These are phyloP conservation scores for Bellardia pandia DNA, from an alignment of 2,888 invertebrate species.

Conservation along the genomic window DNA sequence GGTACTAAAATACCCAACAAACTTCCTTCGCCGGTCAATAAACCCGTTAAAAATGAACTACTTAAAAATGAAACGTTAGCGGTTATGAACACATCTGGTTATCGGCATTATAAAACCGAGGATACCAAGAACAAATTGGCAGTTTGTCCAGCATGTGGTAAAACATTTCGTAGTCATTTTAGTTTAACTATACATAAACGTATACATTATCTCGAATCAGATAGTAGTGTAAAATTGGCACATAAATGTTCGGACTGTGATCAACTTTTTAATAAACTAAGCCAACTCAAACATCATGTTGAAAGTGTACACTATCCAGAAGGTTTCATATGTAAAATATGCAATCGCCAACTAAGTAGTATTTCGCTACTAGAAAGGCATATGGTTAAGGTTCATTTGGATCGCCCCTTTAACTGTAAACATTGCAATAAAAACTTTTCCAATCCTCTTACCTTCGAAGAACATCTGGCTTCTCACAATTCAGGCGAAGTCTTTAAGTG, in stretches of 20 bases:
- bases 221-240: slow-evolving; percentile 74
- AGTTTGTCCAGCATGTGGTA: slow-evolving; percentile 74
- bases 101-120: slow-evolving; percentile 9
- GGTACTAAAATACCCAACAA: slow-evolving; percentile 66
- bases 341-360: slow-evolving; percentile 71
- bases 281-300: slow-evolving; percentile 74
- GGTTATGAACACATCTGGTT: background rate
- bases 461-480: slow-evolving; percentile 71
- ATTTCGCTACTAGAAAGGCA: slow-evolving; percentile 72
- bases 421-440: slow-evolving; percentile 73
- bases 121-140: slow-evolving; percentile 43
- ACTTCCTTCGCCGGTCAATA: slow-evolving; percentile 37
- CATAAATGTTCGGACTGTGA: slow-evolving; percentile 75
- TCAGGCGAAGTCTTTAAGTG: slow-evolving; percentile 71
- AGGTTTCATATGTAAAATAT: slow-evolving; percentile 75
- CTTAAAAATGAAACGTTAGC: slow-evolving; percentile 11
- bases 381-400: slow-evolving; percentile 74
- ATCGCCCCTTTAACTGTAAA: slow-evolving; percentile 72
- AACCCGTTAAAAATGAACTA: background rate
- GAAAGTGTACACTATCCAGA: slow-evolving; percentile 74
- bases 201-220: slow-evolving; percentile 74
- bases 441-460: slow-evolving; percentile 67
- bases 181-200: slow-evolving; percentile 75
- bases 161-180: slow-evolving; percentile 73
- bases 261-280: slow-evolving; percentile 73